These are phyloP conservation scores for Seira musarum DNA, from an alignment of 2,888 invertebrate genomes.

Conservation along the genomic window DNA sequence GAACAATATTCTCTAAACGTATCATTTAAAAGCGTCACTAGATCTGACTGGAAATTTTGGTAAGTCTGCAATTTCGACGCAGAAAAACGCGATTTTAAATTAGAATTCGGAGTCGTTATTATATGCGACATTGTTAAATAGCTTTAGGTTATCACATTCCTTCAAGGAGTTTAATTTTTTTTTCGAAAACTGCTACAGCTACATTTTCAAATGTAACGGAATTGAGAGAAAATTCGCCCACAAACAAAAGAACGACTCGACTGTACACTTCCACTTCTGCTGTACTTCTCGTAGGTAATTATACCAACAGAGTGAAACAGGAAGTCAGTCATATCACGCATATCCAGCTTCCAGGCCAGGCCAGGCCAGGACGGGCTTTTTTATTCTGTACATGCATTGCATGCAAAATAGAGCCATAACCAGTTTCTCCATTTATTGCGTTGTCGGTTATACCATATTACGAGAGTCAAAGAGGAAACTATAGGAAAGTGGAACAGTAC, in stretches of 20 bases:
- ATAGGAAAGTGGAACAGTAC: slow-evolving; percentile 21
- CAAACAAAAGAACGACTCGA: not conserved
- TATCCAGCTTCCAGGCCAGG: slow-evolving; percentile 10
- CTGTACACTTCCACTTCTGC: not conserved
- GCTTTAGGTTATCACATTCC: not conserved
- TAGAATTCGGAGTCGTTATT: slow-evolving; percentile 1
- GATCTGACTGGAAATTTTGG: slow-evolving; percentile 41
- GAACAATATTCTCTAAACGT: not conserved
- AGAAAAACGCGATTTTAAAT: slow-evolving; percentile 22
- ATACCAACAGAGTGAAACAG: slow-evolving; percentile 3
- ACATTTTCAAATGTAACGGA: too few relatives aligned
- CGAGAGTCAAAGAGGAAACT: not conserved
- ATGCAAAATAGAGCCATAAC: slow-evolving; percentile 14
- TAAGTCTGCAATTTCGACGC: slow-evolving; percentile 48
- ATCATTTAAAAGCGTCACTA: slow-evolving; percentile 32
- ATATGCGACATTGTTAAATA: slow-evolving; percentile 15
- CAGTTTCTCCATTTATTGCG: slow-evolving; percentile 16
- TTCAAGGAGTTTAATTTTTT: not conserved
- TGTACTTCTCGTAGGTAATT: too few relatives aligned
- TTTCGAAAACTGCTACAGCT: too few relatives aligned
- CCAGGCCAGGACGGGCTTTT: too few relatives aligned
- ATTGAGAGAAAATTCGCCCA: too few relatives aligned
- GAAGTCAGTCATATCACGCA: slow-evolving; percentile 12
- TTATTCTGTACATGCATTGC: not conserved
- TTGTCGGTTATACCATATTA: slow-evolving; percentile 11